These are phyloP conservation scores for Heliconius aoede DNA, from an alignment of 2,888 invertebrate genomes.

Conservation along the genomic window DNA sequence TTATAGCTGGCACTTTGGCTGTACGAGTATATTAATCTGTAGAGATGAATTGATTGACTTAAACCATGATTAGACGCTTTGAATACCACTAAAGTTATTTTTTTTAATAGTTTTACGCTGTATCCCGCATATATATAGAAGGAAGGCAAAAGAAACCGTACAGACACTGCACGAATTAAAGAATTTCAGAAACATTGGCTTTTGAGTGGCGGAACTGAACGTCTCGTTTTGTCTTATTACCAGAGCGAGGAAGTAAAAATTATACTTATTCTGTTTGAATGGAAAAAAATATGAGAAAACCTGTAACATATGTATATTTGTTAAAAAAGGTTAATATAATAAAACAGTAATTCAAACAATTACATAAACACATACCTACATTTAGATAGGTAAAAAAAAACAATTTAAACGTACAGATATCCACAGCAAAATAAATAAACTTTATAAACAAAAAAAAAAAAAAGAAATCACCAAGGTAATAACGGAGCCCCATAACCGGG, in stretches of 20 bases:
- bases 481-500: constrained; percentile 19
- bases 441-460: neutral
- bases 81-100: neutral
- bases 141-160: too few species aligned
- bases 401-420: constrained; percentile 1
- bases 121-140: neutral
- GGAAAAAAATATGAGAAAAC: too few species aligned
- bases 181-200: too few species aligned
- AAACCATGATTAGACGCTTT: neutral
- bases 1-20: constrained; percentile 1
- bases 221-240: too few species aligned
- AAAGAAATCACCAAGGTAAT: constrained; percentile 14
- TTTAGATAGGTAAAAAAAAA: neutral
- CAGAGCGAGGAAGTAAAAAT: too few species aligned
- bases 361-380: neutral
- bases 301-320: too few species aligned
- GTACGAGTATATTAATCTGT: neutral
- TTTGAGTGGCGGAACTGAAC: too few species aligned
- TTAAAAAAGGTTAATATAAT: neutral
- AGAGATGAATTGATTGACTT: constrained; percentile 5
- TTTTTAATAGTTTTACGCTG: neutral
- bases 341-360: neutral
- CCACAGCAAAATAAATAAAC: neutral
- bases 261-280: too few species aligned
- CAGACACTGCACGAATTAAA: too few species aligned